phyloP scores from a whole-genome alignment of 2,888 invertebrate species.

The Neocrepidodera transversa region DNA sequence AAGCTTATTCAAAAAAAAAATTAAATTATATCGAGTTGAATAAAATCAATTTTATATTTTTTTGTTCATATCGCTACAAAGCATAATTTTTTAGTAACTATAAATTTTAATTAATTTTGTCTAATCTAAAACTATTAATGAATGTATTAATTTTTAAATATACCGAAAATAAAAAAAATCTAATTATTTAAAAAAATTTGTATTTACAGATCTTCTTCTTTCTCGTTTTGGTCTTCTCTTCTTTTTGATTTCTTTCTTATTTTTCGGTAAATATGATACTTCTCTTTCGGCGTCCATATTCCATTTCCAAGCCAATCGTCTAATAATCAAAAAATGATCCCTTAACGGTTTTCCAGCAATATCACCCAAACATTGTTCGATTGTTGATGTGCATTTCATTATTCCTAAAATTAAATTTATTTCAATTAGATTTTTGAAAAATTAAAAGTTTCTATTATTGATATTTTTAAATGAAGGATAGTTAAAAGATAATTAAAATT shows the following conservation, averaged over 20 bases:
- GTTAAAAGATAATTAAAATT: not conserved
- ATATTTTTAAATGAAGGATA: not conserved
- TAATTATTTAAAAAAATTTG: too few relatives aligned
- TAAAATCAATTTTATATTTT: too few relatives aligned
- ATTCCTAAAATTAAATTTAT: conserved; percentile 52
- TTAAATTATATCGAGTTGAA: too few relatives aligned
- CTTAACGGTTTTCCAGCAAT: conserved; percentile 55
- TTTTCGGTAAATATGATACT: conserved; percentile 43
- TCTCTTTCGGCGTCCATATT: conserved; percentile 49
- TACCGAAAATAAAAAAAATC: not conserved
- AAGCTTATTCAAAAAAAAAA: too few relatives aligned
- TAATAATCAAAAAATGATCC: conserved; percentile 57
- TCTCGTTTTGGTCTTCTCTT: conserved; percentile 14
- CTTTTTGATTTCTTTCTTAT: conserved; percentile 46
- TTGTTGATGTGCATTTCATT: conserved; percentile 57
- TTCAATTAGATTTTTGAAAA: too few relatives aligned
- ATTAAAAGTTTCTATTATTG: too few relatives aligned
- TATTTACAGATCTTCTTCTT: not conserved
- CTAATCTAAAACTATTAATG: too few relatives aligned
- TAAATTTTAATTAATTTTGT: too few relatives aligned
- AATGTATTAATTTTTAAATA: too few relatives aligned
- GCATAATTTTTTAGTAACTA: too few relatives aligned
- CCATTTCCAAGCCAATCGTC: conserved; percentile 55
- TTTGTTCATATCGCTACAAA: too few relatives aligned
- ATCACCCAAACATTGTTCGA: conserved; percentile 57